Evolutionary conservation across 2,797 vertebrate species (phyloP).

Genomic region (Chaetophractus vellerosus): DNA sequence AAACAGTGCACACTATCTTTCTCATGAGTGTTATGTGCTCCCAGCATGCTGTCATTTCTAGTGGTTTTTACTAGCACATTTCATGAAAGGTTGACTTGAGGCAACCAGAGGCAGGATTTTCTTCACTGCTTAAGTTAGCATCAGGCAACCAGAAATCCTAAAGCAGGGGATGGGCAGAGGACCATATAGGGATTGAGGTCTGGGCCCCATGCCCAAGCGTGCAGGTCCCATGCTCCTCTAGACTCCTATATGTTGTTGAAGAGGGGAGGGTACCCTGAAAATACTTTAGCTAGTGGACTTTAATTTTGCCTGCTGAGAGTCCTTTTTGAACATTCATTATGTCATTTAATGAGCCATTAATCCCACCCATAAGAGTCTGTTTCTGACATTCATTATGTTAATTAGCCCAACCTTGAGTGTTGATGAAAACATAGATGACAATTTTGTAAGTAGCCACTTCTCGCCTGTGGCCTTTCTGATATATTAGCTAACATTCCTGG

Average conservation of each 20-base stretch:
- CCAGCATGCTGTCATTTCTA: background rate
- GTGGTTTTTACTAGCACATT: background rate
- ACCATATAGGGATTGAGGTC: background rate
- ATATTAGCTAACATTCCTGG: background rate
- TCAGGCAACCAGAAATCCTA: background rate
- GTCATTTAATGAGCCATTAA: background rate
- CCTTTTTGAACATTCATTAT: background rate
- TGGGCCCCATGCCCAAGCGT: background rate
- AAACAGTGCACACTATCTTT: rapidly evolving
- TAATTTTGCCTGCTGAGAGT: background rate
- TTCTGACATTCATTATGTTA: constrained; percentile 36
- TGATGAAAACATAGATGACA: background rate
- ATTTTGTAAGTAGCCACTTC: background rate
- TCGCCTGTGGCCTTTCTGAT: background rate
- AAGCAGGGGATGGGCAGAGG: background rate
- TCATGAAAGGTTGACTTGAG: background rate
- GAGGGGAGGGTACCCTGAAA: background rate
- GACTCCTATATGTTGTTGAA: background rate
- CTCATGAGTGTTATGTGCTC: background rate
- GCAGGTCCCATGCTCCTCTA: background rate
- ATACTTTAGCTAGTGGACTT: background rate
- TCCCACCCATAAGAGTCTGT: constrained; percentile 2
- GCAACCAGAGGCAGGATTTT: background rate
- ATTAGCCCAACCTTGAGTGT: background rate
- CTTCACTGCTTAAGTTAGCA: background rate